Evolutionary conservation across 2,113 vertebrate genomes (phyloP).

Genomic region (Hippocampus guttulatus): DNA sequence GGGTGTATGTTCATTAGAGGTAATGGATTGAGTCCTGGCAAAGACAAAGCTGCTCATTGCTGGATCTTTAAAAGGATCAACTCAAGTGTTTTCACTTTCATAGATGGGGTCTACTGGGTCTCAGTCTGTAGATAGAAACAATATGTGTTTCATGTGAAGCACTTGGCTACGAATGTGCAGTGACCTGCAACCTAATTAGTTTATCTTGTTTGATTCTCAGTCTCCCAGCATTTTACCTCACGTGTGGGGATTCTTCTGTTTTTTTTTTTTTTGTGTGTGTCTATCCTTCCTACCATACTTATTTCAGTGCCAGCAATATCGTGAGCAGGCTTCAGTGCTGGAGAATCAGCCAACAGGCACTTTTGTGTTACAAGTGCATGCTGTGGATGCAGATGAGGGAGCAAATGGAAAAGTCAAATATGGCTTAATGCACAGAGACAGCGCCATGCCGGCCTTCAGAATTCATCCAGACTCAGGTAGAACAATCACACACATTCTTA

Average conservation of each 20-base stretch:
- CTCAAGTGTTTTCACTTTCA: slow-evolving; percentile 40
- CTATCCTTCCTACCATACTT: slow-evolving; percentile 6
- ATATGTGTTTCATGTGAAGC: slow-evolving; percentile 17
- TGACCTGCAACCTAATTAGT: slow-evolving; percentile 41
- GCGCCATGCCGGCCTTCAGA: slow-evolving; percentile 78
- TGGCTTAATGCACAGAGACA: slow-evolving; percentile 84
- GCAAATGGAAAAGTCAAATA: slow-evolving; percentile 86
- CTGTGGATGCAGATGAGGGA: slow-evolving; percentile 84
- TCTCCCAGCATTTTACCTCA: slow-evolving; percentile 7
- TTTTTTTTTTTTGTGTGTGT: slow-evolving; percentile 8
- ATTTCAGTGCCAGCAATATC: slow-evolving; percentile 80
- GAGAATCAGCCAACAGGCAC: slow-evolving; percentile 87
- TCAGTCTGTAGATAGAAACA: slow-evolving; percentile 5
- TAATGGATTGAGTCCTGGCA: slow-evolving; percentile 36
- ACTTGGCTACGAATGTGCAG: slow-evolving; percentile 7
- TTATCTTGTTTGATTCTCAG: slow-evolving; percentile 43
- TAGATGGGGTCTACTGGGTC: slow-evolving; percentile 19
- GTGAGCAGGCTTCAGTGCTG: slow-evolving; percentile 79
- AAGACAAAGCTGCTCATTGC: slow-evolving; percentile 36
- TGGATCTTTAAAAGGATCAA: slow-evolving; percentile 44
- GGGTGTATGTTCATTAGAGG: slow-evolving; percentile 48
- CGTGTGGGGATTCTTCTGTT: slow-evolving; percentile 11
- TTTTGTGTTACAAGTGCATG: slow-evolving; percentile 83
- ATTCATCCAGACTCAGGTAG: slow-evolving; percentile 87
- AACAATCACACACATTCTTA: slow-evolving; percentile 28